These are phyloP conservation scores for Plagiodera versicolora DNA, from an alignment of 2,888 invertebrate species.

Conservation along the genomic window DNA sequence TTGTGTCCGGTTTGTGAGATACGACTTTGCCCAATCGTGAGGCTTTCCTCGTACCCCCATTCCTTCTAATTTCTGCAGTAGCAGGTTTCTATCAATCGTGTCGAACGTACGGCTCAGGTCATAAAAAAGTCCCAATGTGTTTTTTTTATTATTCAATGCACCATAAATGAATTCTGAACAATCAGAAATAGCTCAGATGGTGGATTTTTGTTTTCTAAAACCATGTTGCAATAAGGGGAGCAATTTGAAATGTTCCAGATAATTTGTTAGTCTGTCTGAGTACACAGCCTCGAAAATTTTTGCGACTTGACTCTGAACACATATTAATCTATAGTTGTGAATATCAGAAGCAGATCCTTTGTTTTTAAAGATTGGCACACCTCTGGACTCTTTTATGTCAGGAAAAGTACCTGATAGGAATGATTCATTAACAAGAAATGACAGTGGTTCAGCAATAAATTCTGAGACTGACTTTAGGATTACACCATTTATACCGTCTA, in stretches of 20 bases:
- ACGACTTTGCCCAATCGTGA: conserved; percentile 1
- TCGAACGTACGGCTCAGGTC: not conserved
- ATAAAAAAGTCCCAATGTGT: conserved; percentile 3
- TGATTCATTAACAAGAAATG: conserved; percentile 1
- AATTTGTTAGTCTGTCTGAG: not conserved
- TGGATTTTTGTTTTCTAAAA: conserved; percentile 3
- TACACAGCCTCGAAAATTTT: conserved; percentile 2
- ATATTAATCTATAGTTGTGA: conserved; percentile 1
- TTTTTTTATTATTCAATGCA: conserved; percentile 7
- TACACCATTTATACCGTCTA: conserved; percentile 5
- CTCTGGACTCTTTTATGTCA: not conserved
- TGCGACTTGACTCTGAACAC: conserved; percentile 1
- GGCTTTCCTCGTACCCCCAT: conserved; percentile 11
- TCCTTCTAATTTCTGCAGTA: conserved; percentile 1
- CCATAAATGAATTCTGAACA: conserved; percentile 3
- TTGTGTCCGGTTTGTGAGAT: not conserved
- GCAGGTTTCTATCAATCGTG: conserved; percentile 1
- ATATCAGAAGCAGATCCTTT: not conserved
- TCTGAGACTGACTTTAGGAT: conserved; percentile 5
- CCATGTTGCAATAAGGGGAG: not conserved
- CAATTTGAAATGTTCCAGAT: not conserved
- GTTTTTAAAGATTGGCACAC: not conserved
- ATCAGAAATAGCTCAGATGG: conserved; percentile 3
- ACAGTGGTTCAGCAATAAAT: conserved; percentile 4
- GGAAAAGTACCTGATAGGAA: conserved; percentile 2